Base-by-base conservation (phyloP, 2,888 invertebrate genomes). In the Autographa pulchrina region DNA sequence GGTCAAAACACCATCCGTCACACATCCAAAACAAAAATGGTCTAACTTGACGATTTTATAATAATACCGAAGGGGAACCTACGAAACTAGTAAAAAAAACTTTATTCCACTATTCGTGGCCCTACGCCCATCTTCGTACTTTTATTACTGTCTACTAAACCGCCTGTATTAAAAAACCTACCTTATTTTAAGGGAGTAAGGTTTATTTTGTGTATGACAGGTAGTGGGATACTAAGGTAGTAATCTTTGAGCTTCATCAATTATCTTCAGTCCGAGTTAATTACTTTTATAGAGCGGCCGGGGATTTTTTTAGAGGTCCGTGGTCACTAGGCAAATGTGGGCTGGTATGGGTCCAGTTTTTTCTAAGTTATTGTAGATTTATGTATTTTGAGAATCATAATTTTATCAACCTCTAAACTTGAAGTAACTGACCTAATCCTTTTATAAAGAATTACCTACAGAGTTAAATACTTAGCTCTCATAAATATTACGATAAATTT, bases 161-260 rank as follows among this genome's bases (percentile, higher is more conserved):
- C 78, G 70, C 65, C 20, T 25, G 18, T 64, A 76, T 35, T 66
- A 58, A 0, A 86, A 86, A 81, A 18, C 43, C 16, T 52, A 77
- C 88, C 78, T 65, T 88, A 75, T 58, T 0, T 0, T 13, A 0
- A 20, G 1, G 0, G 0, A 0, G 43, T 87, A 90, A 69, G 80
- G 87, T 84, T 60, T 16, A 67, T 76, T 84, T 89, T 14, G 63
- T 31, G 16, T 77, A 74, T 8, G 11, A 1, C 13, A 0, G 6
- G 16, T 61, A 62, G 62, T 85, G 77, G 78, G 84, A 90, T 87
- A 88, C 87, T 83, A 86, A 88, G 90, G 90, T 89, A 93, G 94
- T 94, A 94, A 96, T 96, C 95, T 95, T 77, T 90, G 90, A 90
- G 92, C 91, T 95, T 94, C 96, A 96, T 96, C 96, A 96, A 96